Conservation (phyloP, 2,113 vertebrate genomes). For the Triplophysa siluroides region DNA sequence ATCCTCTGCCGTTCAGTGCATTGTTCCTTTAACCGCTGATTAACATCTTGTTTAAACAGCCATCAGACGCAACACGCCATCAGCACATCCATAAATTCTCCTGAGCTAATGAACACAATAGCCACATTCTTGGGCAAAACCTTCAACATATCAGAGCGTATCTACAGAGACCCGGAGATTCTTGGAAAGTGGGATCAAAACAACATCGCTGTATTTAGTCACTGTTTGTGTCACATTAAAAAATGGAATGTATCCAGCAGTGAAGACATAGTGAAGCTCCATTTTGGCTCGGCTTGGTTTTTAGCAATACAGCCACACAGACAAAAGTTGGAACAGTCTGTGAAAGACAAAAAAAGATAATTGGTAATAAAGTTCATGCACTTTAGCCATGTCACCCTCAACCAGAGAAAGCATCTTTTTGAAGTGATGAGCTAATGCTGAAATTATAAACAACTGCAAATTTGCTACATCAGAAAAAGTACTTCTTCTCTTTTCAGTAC, state of each 20-base stretch:
- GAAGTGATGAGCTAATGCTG: not conserved
- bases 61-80: constrained; percentile 67
- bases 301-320: constrained; percentile 15
- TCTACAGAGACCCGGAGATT: constrained; percentile 61
- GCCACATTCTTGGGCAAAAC: constrained; percentile 72
- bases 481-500: not conserved
- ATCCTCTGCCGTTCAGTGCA: constrained; percentile 73
- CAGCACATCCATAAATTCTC: constrained; percentile 76
- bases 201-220: constrained; percentile 43
- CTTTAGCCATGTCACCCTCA: constrained; percentile 11
- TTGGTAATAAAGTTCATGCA: constrained; percentile 6
- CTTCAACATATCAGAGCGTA: constrained; percentile 66
- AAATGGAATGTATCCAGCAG: constrained; percentile 35
- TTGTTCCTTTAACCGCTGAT: constrained; percentile 76
- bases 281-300: constrained; percentile 25
- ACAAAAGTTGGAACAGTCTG: constrained; percentile 22
- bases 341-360: constrained; percentile 16
- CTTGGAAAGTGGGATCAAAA: constrained; percentile 61
- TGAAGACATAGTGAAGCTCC: constrained; percentile 21
- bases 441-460: not conserved
- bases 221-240: constrained; percentile 42
- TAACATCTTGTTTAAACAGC: constrained; percentile 84
- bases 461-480: too few relatives aligned
- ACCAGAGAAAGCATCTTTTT: constrained; percentile 4
- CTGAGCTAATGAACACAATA: constrained; percentile 78